Conservation (phyloP, 2,888 invertebrate genomes). For the Apotomis betuletana region DNA sequence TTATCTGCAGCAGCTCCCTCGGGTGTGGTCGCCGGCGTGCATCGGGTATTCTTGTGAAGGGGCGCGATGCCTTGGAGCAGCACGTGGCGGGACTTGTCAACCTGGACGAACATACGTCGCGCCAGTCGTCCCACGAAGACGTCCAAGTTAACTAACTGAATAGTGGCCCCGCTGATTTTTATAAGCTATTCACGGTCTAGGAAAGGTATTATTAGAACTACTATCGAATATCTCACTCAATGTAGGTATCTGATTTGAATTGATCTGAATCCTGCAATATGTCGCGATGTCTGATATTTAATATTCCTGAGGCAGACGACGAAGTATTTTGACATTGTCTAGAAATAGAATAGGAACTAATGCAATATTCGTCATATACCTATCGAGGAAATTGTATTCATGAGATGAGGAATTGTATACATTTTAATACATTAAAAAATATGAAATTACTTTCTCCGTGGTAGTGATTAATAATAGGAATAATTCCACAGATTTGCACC, state of each 20-base stretch:
- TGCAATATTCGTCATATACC: background rate
- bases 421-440: background rate
- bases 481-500: too few species aligned
- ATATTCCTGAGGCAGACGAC: background rate
- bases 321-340: background rate
- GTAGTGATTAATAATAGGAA: too few species aligned
- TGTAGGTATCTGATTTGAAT: background rate
- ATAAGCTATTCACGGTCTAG: background rate
- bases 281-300: conserved; percentile 5
- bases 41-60: too few species aligned
- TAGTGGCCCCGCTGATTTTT: background rate
- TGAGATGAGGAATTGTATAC: background rate
- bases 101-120: too few species aligned
- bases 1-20: too few species aligned
- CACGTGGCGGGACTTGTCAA: too few species aligned
- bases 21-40: too few species aligned
- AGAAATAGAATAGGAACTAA: background rate
- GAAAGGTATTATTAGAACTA: background rate
- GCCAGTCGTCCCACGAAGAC: too few species aligned
- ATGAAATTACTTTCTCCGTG: too few species aligned
- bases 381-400: background rate
- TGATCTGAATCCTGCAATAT: background rate
- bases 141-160: too few species aligned
- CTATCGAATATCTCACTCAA: conserved; percentile 1
- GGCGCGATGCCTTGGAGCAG: too few species aligned